Evolutionary conservation across 2,113 vertebrate genomes (phyloP).

Genomic region (Nerophis ophidion): DNA sequence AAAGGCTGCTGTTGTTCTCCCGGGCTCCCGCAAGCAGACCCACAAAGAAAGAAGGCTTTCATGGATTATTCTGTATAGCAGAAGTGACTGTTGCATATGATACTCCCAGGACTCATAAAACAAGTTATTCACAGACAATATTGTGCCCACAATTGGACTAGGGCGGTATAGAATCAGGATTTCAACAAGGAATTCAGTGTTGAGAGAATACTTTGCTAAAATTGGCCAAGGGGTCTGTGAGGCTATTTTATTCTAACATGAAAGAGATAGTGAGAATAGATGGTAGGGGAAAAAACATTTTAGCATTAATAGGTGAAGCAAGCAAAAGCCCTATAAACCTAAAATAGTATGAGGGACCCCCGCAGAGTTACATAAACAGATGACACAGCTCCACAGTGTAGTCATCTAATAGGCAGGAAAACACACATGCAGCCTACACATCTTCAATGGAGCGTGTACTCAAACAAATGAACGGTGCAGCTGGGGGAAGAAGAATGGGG

Average conservation of each 20-base stretch:
- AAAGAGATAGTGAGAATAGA: conserved; percentile 1
- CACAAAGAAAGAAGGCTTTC: conserved; percentile 63
- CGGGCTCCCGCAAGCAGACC: conserved; percentile 44
- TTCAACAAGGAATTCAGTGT: conserved; percentile 36
- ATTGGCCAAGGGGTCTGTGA: conserved; percentile 14
- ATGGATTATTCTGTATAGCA: conserved; percentile 64
- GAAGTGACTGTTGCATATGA: conserved; percentile 53
- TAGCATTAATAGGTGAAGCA: conserved; percentile 32
- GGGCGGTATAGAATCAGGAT: conserved; percentile 48
- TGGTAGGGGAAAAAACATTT: conserved; percentile 10
- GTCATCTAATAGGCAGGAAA: conserved; percentile 17
- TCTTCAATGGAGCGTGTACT: conserved; percentile 11
- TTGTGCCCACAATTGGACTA: conserved; percentile 50
- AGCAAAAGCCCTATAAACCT: conserved; percentile 15
- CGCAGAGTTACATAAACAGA: conserved; percentile 29
- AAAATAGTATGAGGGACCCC: not conserved
- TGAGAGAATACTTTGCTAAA: conserved; percentile 26
- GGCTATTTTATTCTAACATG: conserved; percentile 20
- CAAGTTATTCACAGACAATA: conserved; percentile 62
- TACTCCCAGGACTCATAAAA: conserved; percentile 58
- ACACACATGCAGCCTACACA: conserved; percentile 23
- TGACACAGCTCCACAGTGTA: conserved; percentile 24
- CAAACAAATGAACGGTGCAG: conserved; percentile 26
- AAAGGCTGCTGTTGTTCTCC: conserved; percentile 62
- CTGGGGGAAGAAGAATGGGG: conserved; percentile 7